Percentiles rank a stretch among this genome's conserved stretches.
Conservation (phyloP, 2,888 invertebrate genomes). For the Caenorhabditis uteleia region DNA sequence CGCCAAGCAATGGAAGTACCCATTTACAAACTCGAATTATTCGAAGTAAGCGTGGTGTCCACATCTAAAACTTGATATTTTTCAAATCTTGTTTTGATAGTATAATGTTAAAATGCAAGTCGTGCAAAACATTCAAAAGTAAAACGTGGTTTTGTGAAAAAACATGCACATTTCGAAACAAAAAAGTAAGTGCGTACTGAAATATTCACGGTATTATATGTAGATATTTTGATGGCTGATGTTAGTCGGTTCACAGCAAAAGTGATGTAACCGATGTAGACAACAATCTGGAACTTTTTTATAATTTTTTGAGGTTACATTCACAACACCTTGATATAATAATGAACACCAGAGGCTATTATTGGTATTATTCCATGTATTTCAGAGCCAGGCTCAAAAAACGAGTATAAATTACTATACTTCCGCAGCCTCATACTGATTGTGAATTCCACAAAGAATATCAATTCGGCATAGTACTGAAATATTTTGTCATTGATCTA, state of each 20-base stretch:
- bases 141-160: too few species aligned
- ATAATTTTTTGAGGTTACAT: not conserved
- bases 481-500: too few species aligned
- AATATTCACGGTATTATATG: constrained; percentile 37
- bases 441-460: constrained; percentile 32
- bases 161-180: too few species aligned
- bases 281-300: constrained; percentile 28
- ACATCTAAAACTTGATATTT: constrained; percentile 18
- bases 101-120: too few species aligned
- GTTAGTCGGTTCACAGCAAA: constrained; percentile 34
- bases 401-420: constrained; percentile 20
- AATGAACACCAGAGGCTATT: constrained; percentile 26
- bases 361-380: constrained; percentile 12
- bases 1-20: constrained; percentile 23
- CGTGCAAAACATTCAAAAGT: too few species aligned
- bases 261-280: constrained; percentile 30
- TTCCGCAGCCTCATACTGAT: constrained; percentile 28
- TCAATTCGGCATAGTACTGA: constrained; percentile 32
- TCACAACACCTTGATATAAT: constrained; percentile 26
- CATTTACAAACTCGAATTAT: constrained; percentile 19
- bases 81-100: too few species aligned
- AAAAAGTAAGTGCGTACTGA: constrained; percentile 28
- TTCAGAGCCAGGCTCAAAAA: constrained; percentile 22
- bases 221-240: constrained; percentile 29
- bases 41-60: constrained; percentile 23